Evolutionary conservation across 1,140 invertebrate species (phyloP).

Genomic region (Bombyx mandarina): DNA sequence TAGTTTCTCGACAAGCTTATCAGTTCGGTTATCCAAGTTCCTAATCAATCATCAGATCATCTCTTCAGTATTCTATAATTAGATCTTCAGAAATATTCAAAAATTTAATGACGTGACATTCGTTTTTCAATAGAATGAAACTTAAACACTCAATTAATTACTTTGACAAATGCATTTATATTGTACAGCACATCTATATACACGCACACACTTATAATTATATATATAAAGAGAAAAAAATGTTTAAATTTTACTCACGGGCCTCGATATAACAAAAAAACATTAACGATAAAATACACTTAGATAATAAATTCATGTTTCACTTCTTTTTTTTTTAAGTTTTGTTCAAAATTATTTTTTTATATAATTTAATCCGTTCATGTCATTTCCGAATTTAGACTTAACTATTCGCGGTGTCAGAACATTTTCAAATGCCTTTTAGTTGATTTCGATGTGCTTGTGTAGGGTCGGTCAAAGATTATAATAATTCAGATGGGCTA

Average conservation of each 20-base stretch:
- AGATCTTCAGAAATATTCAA: no score
- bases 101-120: no score
- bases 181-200: background rate
- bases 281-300: conserved; percentile 35
- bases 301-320: conserved; percentile 27
- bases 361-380: background rate
- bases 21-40: no score
- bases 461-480: conserved; percentile 1
- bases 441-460: conserved; percentile 7
- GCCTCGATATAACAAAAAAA: conserved; percentile 26
- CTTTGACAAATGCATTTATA: background rate
- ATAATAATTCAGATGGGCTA: background rate
- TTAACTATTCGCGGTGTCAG: conserved; percentile 9
- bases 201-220: no score
- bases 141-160: background rate
- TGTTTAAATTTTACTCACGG: conserved; percentile 19
- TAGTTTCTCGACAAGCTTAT: no score
- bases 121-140: background rate
- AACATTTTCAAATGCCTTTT: background rate
- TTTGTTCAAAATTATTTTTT: background rate
- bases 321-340: conserved; percentile 3
- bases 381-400: conserved; percentile 10
- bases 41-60: no score
- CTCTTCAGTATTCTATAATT: no score
- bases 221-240: background rate